Conservation (phyloP, 2,888 invertebrate species). For the Dasysyrphus tricinctus region DNA sequence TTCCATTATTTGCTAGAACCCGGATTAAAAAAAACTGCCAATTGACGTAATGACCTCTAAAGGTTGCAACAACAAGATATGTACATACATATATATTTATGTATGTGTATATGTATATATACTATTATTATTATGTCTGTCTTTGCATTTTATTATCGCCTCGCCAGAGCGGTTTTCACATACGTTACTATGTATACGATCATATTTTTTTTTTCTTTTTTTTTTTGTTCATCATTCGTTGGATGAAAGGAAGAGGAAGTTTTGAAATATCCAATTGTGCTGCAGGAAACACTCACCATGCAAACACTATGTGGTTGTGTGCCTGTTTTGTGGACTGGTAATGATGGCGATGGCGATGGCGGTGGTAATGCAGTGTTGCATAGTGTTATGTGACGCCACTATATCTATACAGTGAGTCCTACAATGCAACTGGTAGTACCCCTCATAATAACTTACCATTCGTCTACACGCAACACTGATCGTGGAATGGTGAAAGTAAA, state of each 20-base stretch:
- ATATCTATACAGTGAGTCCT: conserved; percentile 54
- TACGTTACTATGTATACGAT: conserved; percentile 1
- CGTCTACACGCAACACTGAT: conserved; percentile 70
- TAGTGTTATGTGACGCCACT: conserved; percentile 66
- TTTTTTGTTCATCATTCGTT: not conserved
- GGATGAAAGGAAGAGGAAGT: conserved; percentile 68
- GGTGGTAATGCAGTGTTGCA: conserved; percentile 18
- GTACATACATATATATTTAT: conserved; percentile 3
- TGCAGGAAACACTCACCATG: conserved; percentile 58
- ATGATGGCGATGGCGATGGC: not conserved
- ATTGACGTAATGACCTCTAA: conserved; percentile 75
- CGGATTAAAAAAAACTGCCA: conserved; percentile 70
- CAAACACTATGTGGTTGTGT: conserved; percentile 7
- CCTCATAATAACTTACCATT: conserved; percentile 22
- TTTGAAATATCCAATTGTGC: conserved; percentile 62
- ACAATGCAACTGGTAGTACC: conserved; percentile 66
- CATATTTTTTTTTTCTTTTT: not conserved
- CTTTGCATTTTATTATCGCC: conserved; percentile 62
- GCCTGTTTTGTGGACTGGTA: not conserved
- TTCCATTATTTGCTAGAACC: conserved; percentile 52
- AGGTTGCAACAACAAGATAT: conserved; percentile 69
- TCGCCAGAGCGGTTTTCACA: conserved; percentile 29
- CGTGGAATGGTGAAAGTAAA: conserved; percentile 71
- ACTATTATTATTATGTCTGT: conserved; percentile 41
- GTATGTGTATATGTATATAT: not conserved